A percentile compares a stretch with the other conserved stretches of the same genome.
Evolutionary conservation across 2,797 vertebrate genomes (phyloP).

Genomic region (Dendrocincla fuliginosa): DNA sequence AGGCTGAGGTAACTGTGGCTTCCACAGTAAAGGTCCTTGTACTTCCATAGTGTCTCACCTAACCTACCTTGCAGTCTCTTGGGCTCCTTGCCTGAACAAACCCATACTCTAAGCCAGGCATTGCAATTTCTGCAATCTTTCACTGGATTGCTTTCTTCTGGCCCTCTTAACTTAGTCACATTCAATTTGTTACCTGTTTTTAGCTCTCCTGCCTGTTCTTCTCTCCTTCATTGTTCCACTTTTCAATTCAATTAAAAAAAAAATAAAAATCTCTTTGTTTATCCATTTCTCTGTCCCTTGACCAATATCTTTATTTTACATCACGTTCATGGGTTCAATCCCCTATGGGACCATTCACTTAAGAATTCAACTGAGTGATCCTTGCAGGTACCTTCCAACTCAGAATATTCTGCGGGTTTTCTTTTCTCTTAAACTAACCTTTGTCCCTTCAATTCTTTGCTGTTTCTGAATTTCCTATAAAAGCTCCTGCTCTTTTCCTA

Average conservation of each 20-base stretch:
- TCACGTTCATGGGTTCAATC: background rate
- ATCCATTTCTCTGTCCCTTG: background rate
- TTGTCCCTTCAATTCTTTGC: conserved; percentile 1
- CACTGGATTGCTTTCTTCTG: background rate
- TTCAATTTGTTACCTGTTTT: background rate
- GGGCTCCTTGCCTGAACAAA: background rate
- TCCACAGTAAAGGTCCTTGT: background rate
- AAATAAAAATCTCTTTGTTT: background rate
- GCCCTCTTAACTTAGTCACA: background rate
- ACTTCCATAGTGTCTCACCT: background rate
- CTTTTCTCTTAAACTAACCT: conserved; percentile 19
- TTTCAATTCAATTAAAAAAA: no score
- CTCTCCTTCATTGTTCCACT: background rate
- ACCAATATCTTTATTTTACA: background rate
- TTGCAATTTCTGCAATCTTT: background rate
- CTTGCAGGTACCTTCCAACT: background rate
- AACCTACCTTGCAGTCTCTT: background rate
- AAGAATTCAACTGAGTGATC: background rate
- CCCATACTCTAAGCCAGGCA: background rate
- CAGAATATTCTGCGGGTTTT: background rate
- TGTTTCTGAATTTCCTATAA: conserved; percentile 37
- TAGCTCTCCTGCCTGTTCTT: background rate
- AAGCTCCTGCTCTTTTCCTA: background rate
- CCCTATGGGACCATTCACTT: background rate
- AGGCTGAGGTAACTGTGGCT: background rate